Conservation (phyloP, 1,140 invertebrate species). For the Contarinia nasturtii region DNA sequence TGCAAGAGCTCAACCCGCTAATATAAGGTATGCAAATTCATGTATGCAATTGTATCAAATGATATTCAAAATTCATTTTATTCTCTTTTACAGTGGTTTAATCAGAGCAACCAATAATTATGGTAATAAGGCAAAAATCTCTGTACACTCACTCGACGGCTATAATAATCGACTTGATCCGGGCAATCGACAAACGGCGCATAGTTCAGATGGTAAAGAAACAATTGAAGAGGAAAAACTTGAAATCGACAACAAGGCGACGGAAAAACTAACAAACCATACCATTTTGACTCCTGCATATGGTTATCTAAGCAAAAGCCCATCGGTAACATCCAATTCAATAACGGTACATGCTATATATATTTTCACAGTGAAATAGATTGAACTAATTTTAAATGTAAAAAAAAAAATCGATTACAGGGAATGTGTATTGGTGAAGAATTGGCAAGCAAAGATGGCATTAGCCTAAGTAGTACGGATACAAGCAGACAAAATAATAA, state of each 20-base stretch:
- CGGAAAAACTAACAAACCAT: slow-evolving; percentile 1
- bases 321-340: slow-evolving; percentile 26
- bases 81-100: no score
- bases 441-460: slow-evolving; percentile 36
- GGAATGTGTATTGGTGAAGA: slow-evolving; percentile 35
- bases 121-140: slow-evolving; percentile 21
- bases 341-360: no score
- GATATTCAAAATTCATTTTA: no score
- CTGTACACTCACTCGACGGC: slow-evolving; percentile 25
- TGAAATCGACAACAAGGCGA: slow-evolving; percentile 17
- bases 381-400: no score
- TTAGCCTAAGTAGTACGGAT: slow-evolving; percentile 33
- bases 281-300: slow-evolving; percentile 5
- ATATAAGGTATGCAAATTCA: no score
- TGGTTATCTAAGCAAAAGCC: slow-evolving; percentile 24
- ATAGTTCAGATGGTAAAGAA: slow-evolving; percentile 7
- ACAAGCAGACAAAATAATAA: slow-evolving; percentile 17
- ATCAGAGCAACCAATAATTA: background rate
- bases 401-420: no score
- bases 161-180: background rate
- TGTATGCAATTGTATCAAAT: no score
- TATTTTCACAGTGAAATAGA: no score
- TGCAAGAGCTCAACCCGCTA: slow-evolving; percentile 3
- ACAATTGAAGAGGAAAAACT: slow-evolving; percentile 22
- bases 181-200: background rate